Evolutionary conservation across 2,888 invertebrate genomes (phyloP), one percentile per base, ranked within the genome.

Genomic region (Pammene aurita): DNA sequence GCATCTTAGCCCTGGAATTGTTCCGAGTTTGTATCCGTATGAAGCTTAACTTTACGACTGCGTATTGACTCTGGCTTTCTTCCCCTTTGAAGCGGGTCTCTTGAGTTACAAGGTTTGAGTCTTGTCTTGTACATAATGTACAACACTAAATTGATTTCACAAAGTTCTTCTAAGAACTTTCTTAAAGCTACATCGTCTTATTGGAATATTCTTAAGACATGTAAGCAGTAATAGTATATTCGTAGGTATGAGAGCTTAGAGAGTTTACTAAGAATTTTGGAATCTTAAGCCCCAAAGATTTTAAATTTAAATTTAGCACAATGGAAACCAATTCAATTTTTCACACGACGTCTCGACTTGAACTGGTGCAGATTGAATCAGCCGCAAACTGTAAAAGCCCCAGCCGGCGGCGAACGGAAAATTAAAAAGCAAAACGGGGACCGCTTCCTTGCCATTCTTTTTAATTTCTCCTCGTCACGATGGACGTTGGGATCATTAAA

Each of bases 351-450:
- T 64, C 69, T 69, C 65, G 75, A 74, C 74, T 77, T 71, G 72
- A 74, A 73, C 76, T 75, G 66, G 74, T 54, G 64, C 71, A 81
- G 77, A 84, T 83, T 82, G 80, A 84, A 86, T 84, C 82, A 77
- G 78, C 83, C 82, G 76, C 84, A 82, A 85, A 84, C 83, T 84
- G 83, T 77, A 80, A 82, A 81, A 70, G 78, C 78, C 78, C 73
- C 80, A 79, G 79, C 81, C 78, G 72, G 76, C 81, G 85, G 88
- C 84, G 82, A 84, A 84, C 89, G 91, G 90, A 91, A 92, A 92
- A 91, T 92, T 91, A 92, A 92, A 92, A 87, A 89, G 87, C 85
- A 85, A 85, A 88, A 82, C 84, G 82, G 80, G 76, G 74, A 82
- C 80, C 83, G 81, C 79, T 88, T 87, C 84, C 87, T 82, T 74